Evolutionary conservation across 1,140 invertebrate genomes (phyloP).

Genomic region (Cephus cinctus): DNA sequence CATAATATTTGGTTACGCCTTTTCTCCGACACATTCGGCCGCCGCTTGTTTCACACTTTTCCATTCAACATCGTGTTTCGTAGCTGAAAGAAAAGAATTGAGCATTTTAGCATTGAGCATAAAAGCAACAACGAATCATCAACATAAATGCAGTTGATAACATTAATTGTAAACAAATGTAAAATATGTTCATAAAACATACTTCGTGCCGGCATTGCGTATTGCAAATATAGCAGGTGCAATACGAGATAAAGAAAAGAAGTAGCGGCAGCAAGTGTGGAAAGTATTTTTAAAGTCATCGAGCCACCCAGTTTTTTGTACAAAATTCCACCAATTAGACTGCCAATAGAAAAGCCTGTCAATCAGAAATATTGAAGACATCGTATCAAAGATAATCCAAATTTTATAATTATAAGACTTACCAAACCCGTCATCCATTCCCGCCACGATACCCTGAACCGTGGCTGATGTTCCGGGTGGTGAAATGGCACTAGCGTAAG

Average conservation of each 20-base stretch:
- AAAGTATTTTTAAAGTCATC: conserved; percentile 58
- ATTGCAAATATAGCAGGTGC: conserved; percentile 50
- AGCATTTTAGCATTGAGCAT: neutral
- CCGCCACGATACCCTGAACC: conserved; percentile 78
- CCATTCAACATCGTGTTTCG: conserved; percentile 35
- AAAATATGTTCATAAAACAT: conserved; percentile 10
- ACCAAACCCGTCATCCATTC: conserved; percentile 80
- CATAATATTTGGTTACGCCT: neutral
- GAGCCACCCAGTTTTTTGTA: conserved; percentile 60
- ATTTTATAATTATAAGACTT: conserved; percentile 23
- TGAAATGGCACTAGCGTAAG: conserved; percentile 71
- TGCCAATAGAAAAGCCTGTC: conserved; percentile 63
- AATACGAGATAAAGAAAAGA: conserved; percentile 56
- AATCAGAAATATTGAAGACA: conserved; percentile 2
- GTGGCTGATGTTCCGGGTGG: conserved; percentile 78
- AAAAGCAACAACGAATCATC: neutral
- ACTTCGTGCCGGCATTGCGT: conserved; percentile 39
- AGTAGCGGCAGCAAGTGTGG: conserved; percentile 52
- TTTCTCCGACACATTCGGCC: conserved; percentile 8
- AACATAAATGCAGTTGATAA: neutral
- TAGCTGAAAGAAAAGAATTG: conserved; percentile 22
- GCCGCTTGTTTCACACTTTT: conserved; percentile 47
- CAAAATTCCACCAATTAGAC: conserved; percentile 61
- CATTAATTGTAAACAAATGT: neutral
- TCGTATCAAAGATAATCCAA: neutral